Evolutionary conservation across 2,797 vertebrate genomes (phyloP).

Genomic region (Coendou prehensilis): DNA sequence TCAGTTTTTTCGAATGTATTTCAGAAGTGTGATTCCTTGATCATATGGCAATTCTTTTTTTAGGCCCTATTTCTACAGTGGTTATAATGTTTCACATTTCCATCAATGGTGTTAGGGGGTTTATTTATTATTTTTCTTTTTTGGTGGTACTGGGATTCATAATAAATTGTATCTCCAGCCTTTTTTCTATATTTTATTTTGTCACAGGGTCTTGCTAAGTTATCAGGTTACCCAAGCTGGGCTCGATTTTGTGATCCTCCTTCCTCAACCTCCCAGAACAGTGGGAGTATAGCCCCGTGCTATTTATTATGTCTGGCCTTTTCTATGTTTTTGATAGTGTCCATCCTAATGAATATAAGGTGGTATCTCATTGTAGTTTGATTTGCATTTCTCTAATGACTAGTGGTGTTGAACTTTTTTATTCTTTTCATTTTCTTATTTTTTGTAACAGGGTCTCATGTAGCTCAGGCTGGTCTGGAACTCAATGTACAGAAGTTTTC

Average conservation of each 20-base stretch:
- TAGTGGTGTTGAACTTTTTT: background rate
- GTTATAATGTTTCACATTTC: background rate
- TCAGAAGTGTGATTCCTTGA: background rate
- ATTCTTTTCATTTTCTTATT: background rate
- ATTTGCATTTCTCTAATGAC: background rate
- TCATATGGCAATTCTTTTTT: background rate
- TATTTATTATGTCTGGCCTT: background rate
- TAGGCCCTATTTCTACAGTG: background rate
- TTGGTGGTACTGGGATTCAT: background rate
- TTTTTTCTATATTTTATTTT: background rate
- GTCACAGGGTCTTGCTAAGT: background rate
- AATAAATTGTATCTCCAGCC: background rate
- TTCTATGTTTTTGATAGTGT: constrained; percentile 35
- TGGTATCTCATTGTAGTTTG: background rate
- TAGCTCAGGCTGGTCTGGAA: background rate
- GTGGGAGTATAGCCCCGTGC: background rate
- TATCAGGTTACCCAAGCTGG: background rate
- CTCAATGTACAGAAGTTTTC: background rate
- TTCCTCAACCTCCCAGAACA: background rate
- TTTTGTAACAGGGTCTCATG: background rate
- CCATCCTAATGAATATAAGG: background rate
- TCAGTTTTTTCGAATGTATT: background rate
- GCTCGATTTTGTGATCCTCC: background rate
- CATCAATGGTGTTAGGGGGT: background rate
- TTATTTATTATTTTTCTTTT: background rate